These are phyloP conservation scores for Percopsis transmontana DNA, from an alignment of 2,113 vertebrate species.

Conservation along the genomic window DNA sequence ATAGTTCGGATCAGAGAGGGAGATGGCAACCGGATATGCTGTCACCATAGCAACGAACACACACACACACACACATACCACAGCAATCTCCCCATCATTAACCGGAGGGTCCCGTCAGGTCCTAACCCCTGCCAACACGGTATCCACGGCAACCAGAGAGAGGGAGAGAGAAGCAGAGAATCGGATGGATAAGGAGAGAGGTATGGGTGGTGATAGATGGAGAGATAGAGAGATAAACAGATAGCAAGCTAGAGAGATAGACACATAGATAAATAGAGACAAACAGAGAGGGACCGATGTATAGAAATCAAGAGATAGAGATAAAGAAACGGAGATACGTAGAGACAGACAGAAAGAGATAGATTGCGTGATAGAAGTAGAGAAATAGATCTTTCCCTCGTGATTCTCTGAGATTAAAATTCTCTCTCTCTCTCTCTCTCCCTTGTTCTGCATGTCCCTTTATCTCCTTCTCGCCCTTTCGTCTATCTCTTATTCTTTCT, in stretches of 20 bases:
- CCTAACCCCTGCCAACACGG: conserved; percentile 49
- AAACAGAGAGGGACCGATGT: neutral
- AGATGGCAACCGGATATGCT: conserved; percentile 22
- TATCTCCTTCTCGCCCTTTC: neutral
- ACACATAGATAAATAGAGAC: neutral
- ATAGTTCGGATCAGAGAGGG: conserved; percentile 6
- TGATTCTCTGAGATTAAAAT: neutral
- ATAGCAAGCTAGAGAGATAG: neutral
- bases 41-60: conserved; percentile 53
- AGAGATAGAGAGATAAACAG: conserved; percentile 24
- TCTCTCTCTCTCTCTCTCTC: neutral
- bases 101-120: conserved; percentile 61
- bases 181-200: conserved; percentile 23
- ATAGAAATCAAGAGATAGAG: conserved; percentile 19
- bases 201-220: conserved; percentile 14
- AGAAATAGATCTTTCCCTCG: too few species aligned
- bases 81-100: conserved; percentile 44
- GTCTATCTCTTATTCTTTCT: neutral
- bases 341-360: neutral
- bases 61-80: conserved; percentile 14
- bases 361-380: neutral
- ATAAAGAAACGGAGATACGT: neutral
- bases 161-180: conserved; percentile 11
- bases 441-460: neutral
- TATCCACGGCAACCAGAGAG: conserved; percentile 61